Conservation (phyloP, 1,140 invertebrate genomes). For the roundworm (Caenorhabditis elegans) region DNA sequence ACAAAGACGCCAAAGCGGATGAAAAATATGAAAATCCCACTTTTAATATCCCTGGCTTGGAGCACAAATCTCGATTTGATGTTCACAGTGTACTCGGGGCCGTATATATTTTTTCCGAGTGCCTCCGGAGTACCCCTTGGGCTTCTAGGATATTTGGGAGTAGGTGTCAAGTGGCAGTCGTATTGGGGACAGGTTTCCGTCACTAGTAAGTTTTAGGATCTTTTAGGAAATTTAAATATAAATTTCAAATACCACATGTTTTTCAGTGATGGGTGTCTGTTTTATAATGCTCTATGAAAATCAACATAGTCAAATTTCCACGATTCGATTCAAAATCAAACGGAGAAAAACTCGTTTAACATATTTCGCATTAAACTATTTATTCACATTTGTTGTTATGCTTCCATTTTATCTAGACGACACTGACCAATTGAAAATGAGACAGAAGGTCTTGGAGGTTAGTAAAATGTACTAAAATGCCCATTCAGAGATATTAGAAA, state of each 20-base stretch:
- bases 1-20: neutral
- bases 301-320: neutral
- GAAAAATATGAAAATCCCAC: neutral
- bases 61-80: constrained; percentile 11
- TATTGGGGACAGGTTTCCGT: neutral
- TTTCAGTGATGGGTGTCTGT: neutral
- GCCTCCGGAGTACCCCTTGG: neutral
- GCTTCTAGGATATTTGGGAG: neutral
- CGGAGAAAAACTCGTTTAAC: neutral
- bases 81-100: neutral
- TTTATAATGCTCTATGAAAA: neutral
- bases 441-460: neutral
- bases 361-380: neutral
- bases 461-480: too few relatives aligned
- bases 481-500: too few relatives aligned
- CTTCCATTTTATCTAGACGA: neutral
- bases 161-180: neutral
- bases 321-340: neutral
- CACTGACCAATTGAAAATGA: neutral
- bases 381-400: neutral
- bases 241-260: too few relatives aligned
- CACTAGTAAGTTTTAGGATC: neutral
- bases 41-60: neutral
- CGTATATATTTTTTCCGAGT: neutral
- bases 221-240: too few relatives aligned